Evolutionary conservation across 2,888 invertebrate species (phyloP).

Genomic region (Silvanus unidentatus): DNA sequence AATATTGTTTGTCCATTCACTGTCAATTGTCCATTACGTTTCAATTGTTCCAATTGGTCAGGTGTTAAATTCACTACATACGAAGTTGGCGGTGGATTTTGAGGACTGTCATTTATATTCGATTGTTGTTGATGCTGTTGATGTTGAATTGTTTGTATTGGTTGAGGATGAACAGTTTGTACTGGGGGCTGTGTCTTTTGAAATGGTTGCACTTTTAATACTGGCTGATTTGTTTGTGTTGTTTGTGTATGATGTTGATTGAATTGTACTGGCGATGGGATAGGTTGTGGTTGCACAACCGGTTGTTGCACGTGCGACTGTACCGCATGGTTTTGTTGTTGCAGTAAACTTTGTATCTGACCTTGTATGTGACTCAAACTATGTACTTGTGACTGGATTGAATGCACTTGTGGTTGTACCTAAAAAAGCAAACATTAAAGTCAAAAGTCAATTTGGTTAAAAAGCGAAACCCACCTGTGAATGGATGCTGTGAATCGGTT

Average conservation of each 20-base stretch:
- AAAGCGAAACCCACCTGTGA: slow-evolving; percentile 24
- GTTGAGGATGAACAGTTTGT: slow-evolving; percentile 42
- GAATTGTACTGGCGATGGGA: slow-evolving; percentile 22
- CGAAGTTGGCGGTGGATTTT: slow-evolving; percentile 37
- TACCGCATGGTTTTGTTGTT: slow-evolving; percentile 31
- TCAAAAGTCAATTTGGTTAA: too few species aligned
- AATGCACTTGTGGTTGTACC: slow-evolving; percentile 30
- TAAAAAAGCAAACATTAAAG: slow-evolving; percentile 4
- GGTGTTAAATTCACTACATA: slow-evolving; percentile 46
- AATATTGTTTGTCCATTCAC: slow-evolving; percentile 47
- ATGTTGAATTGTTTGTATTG: slow-evolving; percentile 28
- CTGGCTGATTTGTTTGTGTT: slow-evolving; percentile 32
- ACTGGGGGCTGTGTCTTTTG: slow-evolving; percentile 44
- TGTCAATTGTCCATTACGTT: slow-evolving; percentile 44
- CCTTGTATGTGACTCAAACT: slow-evolving; percentile 37
- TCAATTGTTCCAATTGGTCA: slow-evolving; percentile 45
- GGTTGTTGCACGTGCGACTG: slow-evolving; percentile 28
- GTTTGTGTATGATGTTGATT: slow-evolving; percentile 23
- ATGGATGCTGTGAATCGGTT: slow-evolving; percentile 39
- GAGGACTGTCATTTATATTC: slow-evolving; percentile 24
- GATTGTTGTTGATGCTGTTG: slow-evolving; percentile 22
- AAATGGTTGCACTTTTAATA: slow-evolving; percentile 42
- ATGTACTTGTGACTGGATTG: slow-evolving; percentile 36
- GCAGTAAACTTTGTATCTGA: slow-evolving; percentile 31
- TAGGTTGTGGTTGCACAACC: slow-evolving; percentile 15